Evolutionary conservation across 2,797 vertebrate species (phyloP), one percentile per base, ranked within the genome.

Genomic region (Takifugu ocellatus): DNA sequence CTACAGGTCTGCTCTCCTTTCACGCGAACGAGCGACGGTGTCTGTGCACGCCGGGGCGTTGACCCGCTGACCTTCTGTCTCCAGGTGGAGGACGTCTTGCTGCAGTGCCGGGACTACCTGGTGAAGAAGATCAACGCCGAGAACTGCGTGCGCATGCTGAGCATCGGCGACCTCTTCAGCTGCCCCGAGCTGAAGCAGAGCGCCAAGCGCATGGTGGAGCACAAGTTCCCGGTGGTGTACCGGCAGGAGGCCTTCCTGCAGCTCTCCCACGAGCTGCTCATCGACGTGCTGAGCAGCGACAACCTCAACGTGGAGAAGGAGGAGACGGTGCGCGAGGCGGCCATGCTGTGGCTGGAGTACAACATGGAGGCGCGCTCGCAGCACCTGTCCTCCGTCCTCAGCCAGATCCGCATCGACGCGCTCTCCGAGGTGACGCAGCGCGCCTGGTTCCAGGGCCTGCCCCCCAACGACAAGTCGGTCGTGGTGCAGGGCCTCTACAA

Each of bases 401-500:
- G 97, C 77, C 97, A 98, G 81, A 98, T 99, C 81, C 93, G 97
- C 58, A 99, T 99, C 0, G 97, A 99, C 52, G 96, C 97, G 0
- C 92, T 99, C 63, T 99, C 97, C 0, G 97, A 99, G 87, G 97
- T 99, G 12, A 98, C 97, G 0, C 97, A 99, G 87, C 92, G 97
- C 16, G 97, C 96, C 76, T 99, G 97, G 97, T 99, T 99, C 82
- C 95, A 98, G 78, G 97, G 97, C 17, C 90, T 99, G 60, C 97
- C 96, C 0, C 96, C 96, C 14, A 99, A 99, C 0, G 97, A 99
- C 76, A 98, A 99, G 77, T 99, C 97, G 0, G 97, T 99, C 58
- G 97, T 99, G 78, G 97, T 99, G 53, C 97, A 99, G 86, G 97
- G 97, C 48, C 92, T 99, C 25, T 99, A 99, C 86, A 99, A 99